Evolutionary conservation across 1,140 invertebrate genomes (phyloP).

Genomic region (Galleria mellonella): DNA sequence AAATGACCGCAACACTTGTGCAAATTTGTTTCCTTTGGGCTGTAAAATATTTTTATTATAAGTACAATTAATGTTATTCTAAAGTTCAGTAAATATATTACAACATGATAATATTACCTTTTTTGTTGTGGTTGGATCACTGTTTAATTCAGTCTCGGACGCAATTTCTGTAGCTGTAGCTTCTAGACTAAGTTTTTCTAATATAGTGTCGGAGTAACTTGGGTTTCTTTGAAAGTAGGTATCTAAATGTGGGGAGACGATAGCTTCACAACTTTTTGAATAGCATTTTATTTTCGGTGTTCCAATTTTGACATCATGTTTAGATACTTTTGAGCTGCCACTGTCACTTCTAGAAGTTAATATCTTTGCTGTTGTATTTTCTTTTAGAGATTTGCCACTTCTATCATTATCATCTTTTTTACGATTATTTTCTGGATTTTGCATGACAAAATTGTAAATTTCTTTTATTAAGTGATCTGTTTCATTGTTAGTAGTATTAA

Average conservation of each 20-base stretch:
- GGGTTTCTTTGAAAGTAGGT: constrained; percentile 26
- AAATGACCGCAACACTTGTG: constrained; percentile 32
- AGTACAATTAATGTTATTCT: too few relatives aligned
- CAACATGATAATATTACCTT: constrained; percentile 25
- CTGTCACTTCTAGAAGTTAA: constrained; percentile 39
- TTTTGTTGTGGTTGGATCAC: constrained; percentile 10
- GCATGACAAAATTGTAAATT: constrained; percentile 52
- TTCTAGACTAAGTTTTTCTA: constrained; percentile 50
- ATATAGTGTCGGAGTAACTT: constrained; percentile 49
- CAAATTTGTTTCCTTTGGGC: constrained; percentile 35
- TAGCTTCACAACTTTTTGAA: constrained; percentile 62
- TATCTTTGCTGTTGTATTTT: constrained; percentile 16
- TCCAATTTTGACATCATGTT: constrained; percentile 43
- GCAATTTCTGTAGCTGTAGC: constrained; percentile 22
- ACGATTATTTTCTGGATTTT: constrained; percentile 20
- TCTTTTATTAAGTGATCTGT: constrained; percentile 57
- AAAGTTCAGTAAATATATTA: too few relatives aligned
- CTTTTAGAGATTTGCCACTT: constrained; percentile 1
- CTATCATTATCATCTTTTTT: constrained; percentile 14
- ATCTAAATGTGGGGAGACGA: constrained; percentile 26
- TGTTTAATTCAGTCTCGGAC: constrained; percentile 32
- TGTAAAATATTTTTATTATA: constrained; percentile 21
- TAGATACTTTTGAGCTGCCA: constrained; percentile 28
- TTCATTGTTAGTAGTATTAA: constrained; percentile 12
- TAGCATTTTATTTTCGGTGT: constrained; percentile 42